Percentiles rank a stretch among this genome's conserved stretches.
Evolutionary conservation across 2,113 vertebrate species (phyloP).

Genomic region (Notiomystis cincta): DNA sequence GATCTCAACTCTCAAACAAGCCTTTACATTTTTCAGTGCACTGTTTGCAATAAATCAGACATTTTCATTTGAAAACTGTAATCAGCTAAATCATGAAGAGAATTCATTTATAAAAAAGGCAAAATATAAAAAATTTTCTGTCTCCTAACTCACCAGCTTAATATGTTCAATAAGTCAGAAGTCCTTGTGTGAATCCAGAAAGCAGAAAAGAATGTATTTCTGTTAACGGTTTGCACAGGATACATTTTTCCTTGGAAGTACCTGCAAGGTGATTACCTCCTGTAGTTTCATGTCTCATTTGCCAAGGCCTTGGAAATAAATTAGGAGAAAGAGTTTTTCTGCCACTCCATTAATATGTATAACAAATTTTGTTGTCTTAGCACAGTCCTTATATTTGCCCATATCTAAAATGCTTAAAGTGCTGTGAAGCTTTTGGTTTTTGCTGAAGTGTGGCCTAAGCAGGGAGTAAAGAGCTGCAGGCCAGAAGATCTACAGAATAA

Average conservation of each 20-base stretch:
- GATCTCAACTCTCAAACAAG: constrained; percentile 1
- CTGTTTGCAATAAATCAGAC: constrained; percentile 24
- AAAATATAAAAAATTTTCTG: background rate
- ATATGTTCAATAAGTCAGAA: constrained; percentile 27
- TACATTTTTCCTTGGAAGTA: background rate
- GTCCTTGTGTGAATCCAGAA: background rate
- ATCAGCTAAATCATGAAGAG: background rate
- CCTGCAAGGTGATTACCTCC: background rate
- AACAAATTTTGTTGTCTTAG: background rate
- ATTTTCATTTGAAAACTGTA: constrained; percentile 15
- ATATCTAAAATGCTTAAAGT: background rate
- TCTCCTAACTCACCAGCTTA: background rate
- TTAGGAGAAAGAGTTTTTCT: background rate
- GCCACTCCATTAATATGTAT: background rate
- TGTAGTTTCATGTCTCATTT: constrained; percentile 4
- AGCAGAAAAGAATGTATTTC: background rate
- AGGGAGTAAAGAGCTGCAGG: background rate
- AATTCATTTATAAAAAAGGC: background rate
- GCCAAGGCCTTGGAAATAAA: background rate
- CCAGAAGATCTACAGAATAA: background rate
- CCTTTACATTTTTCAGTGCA: background rate
- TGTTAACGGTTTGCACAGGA: background rate
- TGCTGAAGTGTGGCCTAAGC: background rate
- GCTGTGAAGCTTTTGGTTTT: background rate
- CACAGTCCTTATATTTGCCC: background rate